Base-by-base conservation (phyloP, 2,113 vertebrate genomes). In the Hemicordylus capensis region DNA sequence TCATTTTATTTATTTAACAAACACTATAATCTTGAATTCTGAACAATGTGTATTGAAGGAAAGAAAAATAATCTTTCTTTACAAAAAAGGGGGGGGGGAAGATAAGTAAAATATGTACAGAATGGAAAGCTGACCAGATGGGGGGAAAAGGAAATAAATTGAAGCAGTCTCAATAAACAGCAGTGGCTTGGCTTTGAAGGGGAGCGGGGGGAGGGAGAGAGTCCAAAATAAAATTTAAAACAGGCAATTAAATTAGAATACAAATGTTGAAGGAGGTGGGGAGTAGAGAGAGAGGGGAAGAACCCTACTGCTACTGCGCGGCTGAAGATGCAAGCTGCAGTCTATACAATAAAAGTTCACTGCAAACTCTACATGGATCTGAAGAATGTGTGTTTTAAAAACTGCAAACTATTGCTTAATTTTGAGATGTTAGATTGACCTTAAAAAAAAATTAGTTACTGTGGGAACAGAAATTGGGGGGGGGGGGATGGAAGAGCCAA, bases 181-280 rank as follows among this genome's bases (percentile, higher is more conserved):
- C 90, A 91, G 75, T 85, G 86, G 90, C 92, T 94, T 94, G 87
- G 94, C 91, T 91, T 92, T 89, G 6, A 54, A 54, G 17, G 17
- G 51, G 17, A n/a, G 34, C n/a, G 34, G 34, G 54, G 26, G 37
- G n/a, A 10, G 7, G 10, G 89, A 22, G 6, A 11, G 19, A 19
- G n/a, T 31, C 9, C 44, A 39, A 56, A 54, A 34, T n/a, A n/a
- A 31, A 31, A 34, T 22, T 95, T 91, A 80, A n/a, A n/a, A 95
- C 22, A 93, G 95, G 93, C 94, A 96, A 95, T 97, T 97, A 96
- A 97, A 96, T 97, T 96, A 97, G 91, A 94, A 95, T 91, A 95
- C 95, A 96, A 96, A 96, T 94, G 96, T 93, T 94, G 93, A 93
- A 83, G 91, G 63, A 86, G 93, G 90, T 85, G 94, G 93, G 83